Evolutionary conservation across 2,797 vertebrate genomes (phyloP).

Genomic region (Mareca penelope): DNA sequence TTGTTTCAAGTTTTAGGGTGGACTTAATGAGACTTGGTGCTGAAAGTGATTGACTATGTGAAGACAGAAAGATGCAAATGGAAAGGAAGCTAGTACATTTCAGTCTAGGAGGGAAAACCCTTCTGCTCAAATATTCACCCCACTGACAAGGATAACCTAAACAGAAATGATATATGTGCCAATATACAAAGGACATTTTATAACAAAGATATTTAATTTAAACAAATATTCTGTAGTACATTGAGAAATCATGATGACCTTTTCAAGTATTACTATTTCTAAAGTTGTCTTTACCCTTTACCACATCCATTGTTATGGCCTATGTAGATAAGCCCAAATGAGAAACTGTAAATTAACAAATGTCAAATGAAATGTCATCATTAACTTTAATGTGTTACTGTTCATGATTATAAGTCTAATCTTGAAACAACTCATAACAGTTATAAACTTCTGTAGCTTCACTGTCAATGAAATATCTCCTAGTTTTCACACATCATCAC

Average conservation of each 20-base stretch:
- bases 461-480: background rate
- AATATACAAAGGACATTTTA: constrained; percentile 3
- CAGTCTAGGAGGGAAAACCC: background rate
- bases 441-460: background rate
- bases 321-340: constrained; percentile 20
- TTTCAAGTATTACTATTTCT: constrained; percentile 50
- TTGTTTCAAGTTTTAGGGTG: background rate
- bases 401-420: constrained; percentile 25
- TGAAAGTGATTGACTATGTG: background rate
- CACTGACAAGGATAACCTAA: background rate
- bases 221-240: constrained; percentile 43
- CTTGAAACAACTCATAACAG: constrained; percentile 29
- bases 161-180: constrained; percentile 7
- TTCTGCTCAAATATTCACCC: background rate
- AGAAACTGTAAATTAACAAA: constrained; percentile 53
- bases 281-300: constrained; percentile 50
- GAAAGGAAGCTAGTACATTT: background rate
- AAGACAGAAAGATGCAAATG: background rate
- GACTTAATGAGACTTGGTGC: background rate
- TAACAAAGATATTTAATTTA: constrained; percentile 33
- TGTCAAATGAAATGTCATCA: constrained; percentile 61
- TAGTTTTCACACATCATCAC: background rate
- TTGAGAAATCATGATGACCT: constrained; percentile 62
- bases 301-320: constrained; percentile 22
- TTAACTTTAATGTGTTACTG: constrained; percentile 49